Evolutionary conservation across 1,140 invertebrate genomes (phyloP), one percentile per base, ranked within the genome.

Genomic region (Zaprionus kolodkinae): DNA sequence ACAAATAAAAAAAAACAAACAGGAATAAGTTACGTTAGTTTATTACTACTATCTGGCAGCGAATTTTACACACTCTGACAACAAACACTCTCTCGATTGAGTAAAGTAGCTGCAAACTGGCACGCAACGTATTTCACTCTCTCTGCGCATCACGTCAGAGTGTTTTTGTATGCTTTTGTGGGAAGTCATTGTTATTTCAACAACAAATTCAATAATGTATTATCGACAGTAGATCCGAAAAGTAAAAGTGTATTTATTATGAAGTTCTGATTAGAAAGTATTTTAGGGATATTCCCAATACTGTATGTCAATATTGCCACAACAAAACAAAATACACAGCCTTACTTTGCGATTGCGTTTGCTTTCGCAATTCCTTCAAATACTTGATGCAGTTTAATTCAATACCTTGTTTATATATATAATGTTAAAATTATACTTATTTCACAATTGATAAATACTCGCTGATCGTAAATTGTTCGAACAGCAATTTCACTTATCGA

Each of bases 1-100:
- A 66, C 40, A 66, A 56, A 57, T 56, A 56, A 64, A 57, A 64
- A 57, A 57, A 62, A 67, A 40, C 17, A 50, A 50, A 50, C 17
- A 50, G 17, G 30, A 50, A 35, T 61, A 55, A 54, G 7, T 57
- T 62, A 12, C 30, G 56, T 43, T 59, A 66, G 54, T 33, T 71
- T 56, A 25, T 54, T 55, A 63, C 52, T 13, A 27, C 27, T 55
- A 45, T 63, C 36, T 60, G 50, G 30, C 33, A 60, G 67, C 68
- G 59, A 54, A 65, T 60, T 70, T 71, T 55, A 74, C 55, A 54
- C 33, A 57, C 15, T 60, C 35, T 71, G 68, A 64, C 67, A 75
- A 60, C 30, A 70, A 64, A 60, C 12, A 59, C 54, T 25, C 45
- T 70, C 55, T 70, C 55, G 61, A 35, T 74, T 69, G 3, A 33